Conservation (phyloP, 2,888 invertebrate species). For the Spisula solida region DNA sequence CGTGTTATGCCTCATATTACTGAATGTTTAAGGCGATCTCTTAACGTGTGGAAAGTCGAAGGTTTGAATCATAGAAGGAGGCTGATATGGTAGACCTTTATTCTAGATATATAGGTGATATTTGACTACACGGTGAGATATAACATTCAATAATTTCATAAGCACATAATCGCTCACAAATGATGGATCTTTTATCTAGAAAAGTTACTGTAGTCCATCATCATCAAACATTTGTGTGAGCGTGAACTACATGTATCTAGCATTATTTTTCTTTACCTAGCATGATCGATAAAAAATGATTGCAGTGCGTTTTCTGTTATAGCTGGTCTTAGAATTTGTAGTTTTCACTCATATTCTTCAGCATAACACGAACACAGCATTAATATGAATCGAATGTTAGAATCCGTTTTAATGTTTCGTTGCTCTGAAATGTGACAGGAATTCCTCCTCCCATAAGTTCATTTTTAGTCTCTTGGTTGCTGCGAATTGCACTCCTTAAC, state of each 20-base stretch:
- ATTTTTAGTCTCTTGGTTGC: neutral
- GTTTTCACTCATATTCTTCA: neutral
- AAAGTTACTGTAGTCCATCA: too few species aligned
- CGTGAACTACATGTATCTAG: too few species aligned
- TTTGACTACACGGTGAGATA: too few species aligned
- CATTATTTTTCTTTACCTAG: neutral
- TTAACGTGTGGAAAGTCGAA: too few species aligned
- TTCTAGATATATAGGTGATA: too few species aligned
- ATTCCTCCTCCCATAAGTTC: neutral
- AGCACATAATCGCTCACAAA: neutral
- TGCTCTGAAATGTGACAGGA: neutral
- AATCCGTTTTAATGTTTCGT: neutral
- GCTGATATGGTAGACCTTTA: too few species aligned
- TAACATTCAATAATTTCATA: neutral
- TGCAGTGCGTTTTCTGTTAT: neutral
- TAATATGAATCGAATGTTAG: neutral
- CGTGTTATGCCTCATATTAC: too few species aligned
- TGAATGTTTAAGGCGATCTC: too few species aligned
- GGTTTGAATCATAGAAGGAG: too few species aligned
- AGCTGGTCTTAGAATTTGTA: neutral
- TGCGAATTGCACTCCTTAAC: neutral
- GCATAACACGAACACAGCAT: neutral
- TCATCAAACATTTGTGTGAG: too few species aligned
- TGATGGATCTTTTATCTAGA: too few species aligned
- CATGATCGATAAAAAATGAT: neutral